Evolutionary conservation across 2,888 invertebrate species (phyloP), one percentile per base, ranked within the genome.

Genomic region (Leucophenga maculata): DNA sequence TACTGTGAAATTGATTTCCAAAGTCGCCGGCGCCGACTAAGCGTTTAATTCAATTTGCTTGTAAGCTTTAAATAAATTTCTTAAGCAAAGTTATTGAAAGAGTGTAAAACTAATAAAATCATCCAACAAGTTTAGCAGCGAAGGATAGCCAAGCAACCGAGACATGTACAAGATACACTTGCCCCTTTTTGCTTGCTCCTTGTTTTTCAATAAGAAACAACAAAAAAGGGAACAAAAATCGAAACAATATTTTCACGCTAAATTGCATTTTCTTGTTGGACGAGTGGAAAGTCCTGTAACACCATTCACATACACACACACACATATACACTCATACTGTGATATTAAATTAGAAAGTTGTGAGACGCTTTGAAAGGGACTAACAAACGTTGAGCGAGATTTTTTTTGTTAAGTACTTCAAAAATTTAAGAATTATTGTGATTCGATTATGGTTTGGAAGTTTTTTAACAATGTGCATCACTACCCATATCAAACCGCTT

Each of bases 241-340:
- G 67, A 68, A 71, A 68, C 69, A 71, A 73, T 71, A 73, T 73
- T 73, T 73, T 69, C 70, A 67, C 69, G 71, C 74, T 70, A 74
- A 75, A 75, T 74, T 75, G 75, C 72, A 74, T 75, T 75, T 75
- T 74, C 75, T 75, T 75, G 75, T 75, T 70, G 71, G 64, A 69
- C 72, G 68, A 72, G 68, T 70, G 46, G 18, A 69, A 59, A 68
- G 50, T 50, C 18, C 50, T 50, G 50, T 18, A 50, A 39, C 39
- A 39, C 54, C 6, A 6, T 8, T 84, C 59, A 68, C 60, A 65
- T 54, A 60, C 65, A 70, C 31, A 54, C 39, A 69, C 65, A 62
- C 26, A 62, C 26, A 65, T 22, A 59, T 18, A 54, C 9, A 50
- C 18, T 31, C 20, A 65, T 16, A 46, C 14, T 60, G 60, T 16